Evolutionary conservation across 35 echinoderm and acorn worm genomes (phyloP).

Genomic region (Stichopus chloronotus): DNA sequence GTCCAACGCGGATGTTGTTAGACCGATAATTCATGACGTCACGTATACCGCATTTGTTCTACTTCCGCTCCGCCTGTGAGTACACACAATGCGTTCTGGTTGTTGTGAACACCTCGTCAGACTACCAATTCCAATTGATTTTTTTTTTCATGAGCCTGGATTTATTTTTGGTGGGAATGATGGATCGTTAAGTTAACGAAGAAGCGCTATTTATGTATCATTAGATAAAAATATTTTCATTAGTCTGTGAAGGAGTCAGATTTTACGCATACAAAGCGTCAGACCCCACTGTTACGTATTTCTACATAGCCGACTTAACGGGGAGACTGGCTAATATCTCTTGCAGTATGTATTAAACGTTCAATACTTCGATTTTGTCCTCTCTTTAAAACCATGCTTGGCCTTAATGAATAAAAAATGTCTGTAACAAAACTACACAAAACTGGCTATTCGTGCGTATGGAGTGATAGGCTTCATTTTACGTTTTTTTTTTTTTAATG

Average conservation of each 20-base stretch:
- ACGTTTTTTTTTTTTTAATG: too few relatives aligned
- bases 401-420: too few relatives aligned
- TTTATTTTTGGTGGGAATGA: not conserved
- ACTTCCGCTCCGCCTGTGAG: not conserved
- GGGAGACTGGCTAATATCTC: not conserved
- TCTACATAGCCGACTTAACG: not conserved
- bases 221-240: not conserved
- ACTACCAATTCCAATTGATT: not conserved
- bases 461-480: too few relatives aligned
- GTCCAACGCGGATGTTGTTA: not conserved
- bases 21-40: constrained; percentile 29
- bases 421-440: too few relatives aligned
- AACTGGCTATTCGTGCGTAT: too few relatives aligned
- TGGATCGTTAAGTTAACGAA: not conserved
- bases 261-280: not conserved
- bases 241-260: not conserved
- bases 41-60: not conserved
- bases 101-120: not conserved
- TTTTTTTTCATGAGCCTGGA: not conserved
- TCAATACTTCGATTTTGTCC: too few relatives aligned
- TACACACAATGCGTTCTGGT: not conserved
- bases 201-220: not conserved
- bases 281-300: not conserved
- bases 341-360: not conserved
- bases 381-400: too few relatives aligned